A percentile compares a stretch with the other conserved stretches of the same genome.
These are phyloP conservation scores for Rhinolophus ferrumequinum DNA, from an alignment of 2,113 vertebrate genomes.

Conservation along the genomic window DNA sequence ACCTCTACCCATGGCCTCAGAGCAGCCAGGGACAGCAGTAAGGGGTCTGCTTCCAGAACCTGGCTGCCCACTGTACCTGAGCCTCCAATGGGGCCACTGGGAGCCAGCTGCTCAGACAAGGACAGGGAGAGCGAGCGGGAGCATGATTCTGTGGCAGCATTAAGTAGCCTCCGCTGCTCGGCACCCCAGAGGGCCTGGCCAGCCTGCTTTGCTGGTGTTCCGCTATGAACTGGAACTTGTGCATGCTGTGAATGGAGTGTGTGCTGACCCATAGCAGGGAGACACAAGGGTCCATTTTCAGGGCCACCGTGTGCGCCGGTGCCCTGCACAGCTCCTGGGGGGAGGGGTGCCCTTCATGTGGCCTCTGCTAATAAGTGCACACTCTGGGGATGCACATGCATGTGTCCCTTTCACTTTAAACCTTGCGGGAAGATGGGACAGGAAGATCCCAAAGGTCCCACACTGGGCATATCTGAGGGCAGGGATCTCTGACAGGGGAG, in stretches of 20 bases:
- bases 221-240: not conserved
- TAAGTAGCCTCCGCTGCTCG: fast-evolving
- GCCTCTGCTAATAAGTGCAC: not conserved
- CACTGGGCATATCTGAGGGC: fast-evolving
- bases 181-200: fast-evolving
- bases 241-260: not conserved
- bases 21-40: not conserved
- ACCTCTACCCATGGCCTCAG: not conserved
- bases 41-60: not conserved
- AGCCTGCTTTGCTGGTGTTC: not conserved
- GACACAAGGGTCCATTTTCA: not conserved
- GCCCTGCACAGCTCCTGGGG: not conserved
- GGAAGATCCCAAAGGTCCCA: not conserved
- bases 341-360: not conserved
- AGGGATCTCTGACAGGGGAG: not conserved
- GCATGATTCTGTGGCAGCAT: fast-evolving
- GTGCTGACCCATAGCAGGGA: fast-evolving
- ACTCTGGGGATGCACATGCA: fast-evolving
- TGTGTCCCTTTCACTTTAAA: not conserved
- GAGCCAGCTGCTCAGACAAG: not conserved
- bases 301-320: fast-evolving
- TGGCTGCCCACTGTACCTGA: not conserved
- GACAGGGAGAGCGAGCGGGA: not conserved
- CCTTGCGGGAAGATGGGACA: not conserved
- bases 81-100: fast-evolving